phyloP scores from a whole-genome alignment of 2,888 invertebrate species.

The Tinea pellionella region DNA sequence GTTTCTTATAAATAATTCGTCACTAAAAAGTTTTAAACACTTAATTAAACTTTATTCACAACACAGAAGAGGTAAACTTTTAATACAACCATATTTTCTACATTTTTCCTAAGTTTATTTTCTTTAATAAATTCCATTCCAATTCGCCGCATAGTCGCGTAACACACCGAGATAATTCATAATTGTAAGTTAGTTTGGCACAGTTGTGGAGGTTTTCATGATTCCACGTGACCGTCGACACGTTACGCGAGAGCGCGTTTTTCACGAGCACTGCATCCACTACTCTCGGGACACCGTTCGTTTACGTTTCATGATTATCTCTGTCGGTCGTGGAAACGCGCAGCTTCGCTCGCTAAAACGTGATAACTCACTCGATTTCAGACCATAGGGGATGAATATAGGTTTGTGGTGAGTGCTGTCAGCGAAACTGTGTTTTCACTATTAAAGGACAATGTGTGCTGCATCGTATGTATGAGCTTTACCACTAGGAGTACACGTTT shows the following conservation, averaged over 20 bases:
- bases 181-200: slow-evolving; percentile 36
- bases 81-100: slow-evolving; percentile 37
- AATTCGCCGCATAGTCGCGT: slow-evolving; percentile 26
- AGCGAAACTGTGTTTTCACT: slow-evolving; percentile 62
- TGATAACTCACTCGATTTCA: slow-evolving; percentile 35
- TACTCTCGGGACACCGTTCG: slow-evolving; percentile 36
- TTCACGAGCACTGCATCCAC: slow-evolving; percentile 36
- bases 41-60: slow-evolving; percentile 42
- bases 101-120: slow-evolving; percentile 32
- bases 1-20: background rate
- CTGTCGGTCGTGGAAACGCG: background rate
- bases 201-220: slow-evolving; percentile 41
- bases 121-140: slow-evolving; percentile 29
- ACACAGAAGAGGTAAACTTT: slow-evolving; percentile 68
- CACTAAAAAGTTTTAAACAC: background rate
- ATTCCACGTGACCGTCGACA: slow-evolving; percentile 35
- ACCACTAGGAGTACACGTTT: slow-evolving; percentile 64
- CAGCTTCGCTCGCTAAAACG: slow-evolving; percentile 38
- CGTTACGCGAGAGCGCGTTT: slow-evolving; percentile 35
- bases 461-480: slow-evolving; percentile 39
- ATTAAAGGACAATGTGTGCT: slow-evolving; percentile 56
- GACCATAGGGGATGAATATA: slow-evolving; percentile 40
- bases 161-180: background rate
- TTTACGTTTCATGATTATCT: background rate
- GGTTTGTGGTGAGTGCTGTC: slow-evolving; percentile 55